Percentiles rank a stretch among this genome's conserved stretches.
phyloP scores from a whole-genome alignment of 1,140 invertebrate genomes.

The Dendrolimus kikuchii region DNA sequence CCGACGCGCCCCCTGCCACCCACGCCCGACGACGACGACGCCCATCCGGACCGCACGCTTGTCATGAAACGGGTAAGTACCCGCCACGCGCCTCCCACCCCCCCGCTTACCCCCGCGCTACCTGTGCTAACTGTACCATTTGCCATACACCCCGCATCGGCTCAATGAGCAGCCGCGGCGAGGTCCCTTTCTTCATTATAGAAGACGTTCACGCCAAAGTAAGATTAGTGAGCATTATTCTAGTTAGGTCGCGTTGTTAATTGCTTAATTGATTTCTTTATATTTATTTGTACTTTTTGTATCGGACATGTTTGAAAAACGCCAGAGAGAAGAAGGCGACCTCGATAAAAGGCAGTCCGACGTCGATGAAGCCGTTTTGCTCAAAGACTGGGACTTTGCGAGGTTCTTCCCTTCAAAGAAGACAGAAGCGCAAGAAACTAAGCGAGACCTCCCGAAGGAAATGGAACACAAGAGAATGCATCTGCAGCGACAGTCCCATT shows the following conservation, averaged over 20 bases:
- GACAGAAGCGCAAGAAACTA: slow-evolving; percentile 48
- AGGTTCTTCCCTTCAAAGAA: slow-evolving; percentile 81
- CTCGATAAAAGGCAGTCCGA: slow-evolving; percentile 69
- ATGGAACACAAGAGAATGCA: slow-evolving; percentile 48
- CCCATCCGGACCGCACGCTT: slow-evolving; percentile 87
- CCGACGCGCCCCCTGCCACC: slow-evolving; percentile 94
- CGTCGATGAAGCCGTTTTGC: slow-evolving; percentile 80
- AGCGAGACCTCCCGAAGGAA: slow-evolving; percentile 50
- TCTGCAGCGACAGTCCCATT: slow-evolving; percentile 53
- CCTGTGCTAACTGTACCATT: no score
- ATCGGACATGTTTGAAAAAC: slow-evolving; percentile 56
- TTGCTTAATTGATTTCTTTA: slow-evolving; percentile 29
- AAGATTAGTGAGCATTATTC: slow-evolving; percentile 58
- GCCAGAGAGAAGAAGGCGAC: slow-evolving; percentile 55
- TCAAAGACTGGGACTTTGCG: slow-evolving; percentile 89
- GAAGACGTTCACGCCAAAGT: slow-evolving; percentile 55
- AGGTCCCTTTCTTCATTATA: no score
- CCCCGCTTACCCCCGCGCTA: no score
- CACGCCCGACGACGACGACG: slow-evolving; percentile 92
- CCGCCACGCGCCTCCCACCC: background rate
- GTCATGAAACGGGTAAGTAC: slow-evolving; percentile 90
- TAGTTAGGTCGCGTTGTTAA: slow-evolving; percentile 8
- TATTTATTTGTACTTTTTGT: slow-evolving; percentile 60
- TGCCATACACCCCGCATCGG: no score
- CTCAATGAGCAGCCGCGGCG: no score